A percentile compares a stretch with the other conserved stretches of the same genome.
Evolutionary conservation across 1,140 invertebrate genomes (phyloP).

Genomic region (Caenorhabditis inopinata): DNA sequence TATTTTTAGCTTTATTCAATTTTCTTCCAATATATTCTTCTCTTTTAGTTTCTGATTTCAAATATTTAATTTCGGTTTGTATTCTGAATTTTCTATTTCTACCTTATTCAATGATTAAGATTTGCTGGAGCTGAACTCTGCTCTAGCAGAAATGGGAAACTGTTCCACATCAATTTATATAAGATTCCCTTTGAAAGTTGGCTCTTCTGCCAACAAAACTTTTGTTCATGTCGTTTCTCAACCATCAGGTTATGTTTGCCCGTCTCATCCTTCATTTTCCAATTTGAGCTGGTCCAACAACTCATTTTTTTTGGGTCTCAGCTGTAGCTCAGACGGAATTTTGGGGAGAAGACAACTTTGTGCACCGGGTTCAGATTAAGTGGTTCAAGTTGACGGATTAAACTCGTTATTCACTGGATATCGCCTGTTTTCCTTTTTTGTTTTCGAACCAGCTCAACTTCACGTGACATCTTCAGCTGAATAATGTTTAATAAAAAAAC

Average conservation of each 20-base stretch:
- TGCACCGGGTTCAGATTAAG: background rate
- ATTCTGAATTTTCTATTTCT: background rate
- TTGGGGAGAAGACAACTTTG: conserved; percentile 3
- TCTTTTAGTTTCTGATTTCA: background rate
- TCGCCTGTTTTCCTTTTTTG: background rate
- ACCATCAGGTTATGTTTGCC: no score
- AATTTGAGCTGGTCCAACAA: background rate
- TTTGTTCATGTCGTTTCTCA: conserved; percentile 7
- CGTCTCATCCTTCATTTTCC: background rate
- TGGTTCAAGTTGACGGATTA: background rate
- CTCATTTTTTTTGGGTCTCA: background rate
- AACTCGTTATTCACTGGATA: background rate
- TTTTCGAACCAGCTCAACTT: no score
- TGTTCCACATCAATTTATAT: no score
- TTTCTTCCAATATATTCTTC: background rate
- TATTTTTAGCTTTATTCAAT: no score
- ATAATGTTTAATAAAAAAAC: no score
- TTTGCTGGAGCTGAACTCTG: no score
- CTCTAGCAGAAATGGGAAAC: background rate
- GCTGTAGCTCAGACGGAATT: background rate
- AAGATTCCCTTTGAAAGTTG: no score
- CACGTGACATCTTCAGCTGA: no score
- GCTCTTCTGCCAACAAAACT: background rate
- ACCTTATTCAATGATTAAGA: no score
- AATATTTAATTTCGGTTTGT: no score